Evolutionary conservation across 2,797 vertebrate genomes (phyloP).

Genomic region (Macropodus opercularis): DNA sequence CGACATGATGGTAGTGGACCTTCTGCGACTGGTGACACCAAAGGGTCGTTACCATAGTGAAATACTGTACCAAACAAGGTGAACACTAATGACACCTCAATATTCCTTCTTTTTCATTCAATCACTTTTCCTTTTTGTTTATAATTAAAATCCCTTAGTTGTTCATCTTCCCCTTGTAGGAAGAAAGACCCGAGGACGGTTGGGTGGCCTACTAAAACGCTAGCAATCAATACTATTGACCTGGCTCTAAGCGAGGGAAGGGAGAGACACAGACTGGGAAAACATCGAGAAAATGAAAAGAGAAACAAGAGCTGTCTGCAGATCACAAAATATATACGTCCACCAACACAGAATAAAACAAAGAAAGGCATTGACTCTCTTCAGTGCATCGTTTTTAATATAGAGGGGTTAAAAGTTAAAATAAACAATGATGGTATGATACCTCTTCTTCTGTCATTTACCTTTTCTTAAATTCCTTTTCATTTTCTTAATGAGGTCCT

Average conservation of each 20-base stretch:
- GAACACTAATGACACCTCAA: too few species aligned
- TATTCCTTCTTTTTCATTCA: slow-evolving; percentile 47
- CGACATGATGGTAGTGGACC: too few species aligned
- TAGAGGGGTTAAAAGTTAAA: neutral
- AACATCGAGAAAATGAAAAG: slow-evolving; percentile 25
- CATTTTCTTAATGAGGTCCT: slow-evolving; percentile 99
- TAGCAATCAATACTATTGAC: slow-evolving; percentile 79
- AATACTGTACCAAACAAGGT: slow-evolving; percentile 37
- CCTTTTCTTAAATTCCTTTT: slow-evolving; percentile 98
- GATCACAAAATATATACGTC: slow-evolving; percentile 4
- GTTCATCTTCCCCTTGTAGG: slow-evolving; percentile 58
- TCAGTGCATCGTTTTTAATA: neutral
- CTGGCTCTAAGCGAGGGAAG: slow-evolving; percentile 48
- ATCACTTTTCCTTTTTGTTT: slow-evolving; percentile 45
- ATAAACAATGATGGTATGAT: neutral
- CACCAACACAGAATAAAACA: neutral
- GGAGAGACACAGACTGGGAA: slow-evolving; percentile 22
- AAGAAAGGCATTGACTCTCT: neutral
- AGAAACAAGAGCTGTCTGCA: slow-evolving; percentile 18
- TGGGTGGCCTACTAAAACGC: slow-evolving; percentile 70
- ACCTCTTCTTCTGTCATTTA: slow-evolving; percentile 46
- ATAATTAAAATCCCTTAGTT: slow-evolving; percentile 55
- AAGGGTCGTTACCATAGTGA: slow-evolving; percentile 53
- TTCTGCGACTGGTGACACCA: too few species aligned
- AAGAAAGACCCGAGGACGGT: slow-evolving; percentile 53